Evolutionary conservation across 2,113 vertebrate genomes (phyloP).

Genomic region (Epinephelus cyanopodus): DNA sequence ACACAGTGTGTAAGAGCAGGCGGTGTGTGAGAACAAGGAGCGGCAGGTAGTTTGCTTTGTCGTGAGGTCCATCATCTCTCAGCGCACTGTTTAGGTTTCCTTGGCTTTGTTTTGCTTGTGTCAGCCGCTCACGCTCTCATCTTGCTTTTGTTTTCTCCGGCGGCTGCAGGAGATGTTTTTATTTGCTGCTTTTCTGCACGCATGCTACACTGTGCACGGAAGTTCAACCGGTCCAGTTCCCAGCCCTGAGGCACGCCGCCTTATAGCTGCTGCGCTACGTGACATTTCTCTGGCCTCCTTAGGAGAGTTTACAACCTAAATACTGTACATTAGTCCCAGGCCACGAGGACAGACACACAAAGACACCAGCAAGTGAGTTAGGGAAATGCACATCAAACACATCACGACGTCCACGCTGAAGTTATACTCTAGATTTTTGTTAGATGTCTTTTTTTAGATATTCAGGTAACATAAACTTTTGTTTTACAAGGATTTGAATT

Average conservation of each 20-base stretch:
- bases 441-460: too few species aligned
- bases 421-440: too few species aligned
- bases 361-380: background rate
- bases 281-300: constrained; percentile 4
- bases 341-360: background rate
- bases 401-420: background rate
- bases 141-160: constrained; percentile 15
- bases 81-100: constrained; percentile 9
- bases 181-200: constrained; percentile 12
- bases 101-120: constrained; percentile 22
- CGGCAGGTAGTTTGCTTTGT: constrained; percentile 21
- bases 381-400: background rate
- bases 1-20: constrained; percentile 51
- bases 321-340: background rate
- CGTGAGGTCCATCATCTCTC: constrained; percentile 4
- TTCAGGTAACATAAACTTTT: too few species aligned
- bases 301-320: background rate
- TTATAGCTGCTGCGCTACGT: constrained; percentile 19
- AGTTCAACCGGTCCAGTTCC: constrained; percentile 59
- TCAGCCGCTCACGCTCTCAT: constrained; percentile 9
- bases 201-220: constrained; percentile 30
- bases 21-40: constrained; percentile 37
- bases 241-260: background rate
- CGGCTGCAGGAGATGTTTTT: constrained; percentile 26
- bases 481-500: too few species aligned